Evolutionary conservation across 35 echinoderm and acorn worm species (phyloP).

Genomic region (Strongylocentrotus purpuratus): DNA sequence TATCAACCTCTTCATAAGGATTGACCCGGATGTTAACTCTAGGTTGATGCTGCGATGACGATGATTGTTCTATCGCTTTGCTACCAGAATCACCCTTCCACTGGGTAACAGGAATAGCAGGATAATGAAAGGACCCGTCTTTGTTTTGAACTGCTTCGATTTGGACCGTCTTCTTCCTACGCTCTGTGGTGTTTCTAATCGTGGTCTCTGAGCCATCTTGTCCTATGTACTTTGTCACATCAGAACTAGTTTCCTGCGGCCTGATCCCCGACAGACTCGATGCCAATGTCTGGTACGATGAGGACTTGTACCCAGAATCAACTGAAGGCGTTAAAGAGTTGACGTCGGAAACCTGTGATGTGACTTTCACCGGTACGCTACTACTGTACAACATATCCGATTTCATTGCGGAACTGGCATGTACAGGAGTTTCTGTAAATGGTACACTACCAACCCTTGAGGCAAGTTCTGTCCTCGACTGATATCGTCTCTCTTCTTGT

Average conservation of each 20-base stretch:
- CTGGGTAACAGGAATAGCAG: conserved; percentile 33
- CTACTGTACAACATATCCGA: neutral
- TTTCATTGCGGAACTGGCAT: neutral
- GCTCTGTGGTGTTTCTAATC: conserved; percentile 55
- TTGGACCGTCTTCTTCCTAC: conserved; percentile 50
- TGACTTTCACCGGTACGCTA: neutral
- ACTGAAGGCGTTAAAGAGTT: conserved; percentile 43
- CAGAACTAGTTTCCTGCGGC: conserved; percentile 1
- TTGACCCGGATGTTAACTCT: neutral
- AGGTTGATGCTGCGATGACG: neutral
- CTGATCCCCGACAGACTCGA: neutral
- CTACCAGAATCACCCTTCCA: conserved; percentile 21
- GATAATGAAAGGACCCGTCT: conserved; percentile 22
- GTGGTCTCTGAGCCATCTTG: conserved; percentile 57
- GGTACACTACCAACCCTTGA: neutral
- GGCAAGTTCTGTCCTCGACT: conserved; percentile 8
- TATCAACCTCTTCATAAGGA: conserved; percentile 26
- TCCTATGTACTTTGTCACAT: conserved; percentile 9
- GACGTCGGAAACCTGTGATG: neutral
- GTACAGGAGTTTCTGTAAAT: neutral
- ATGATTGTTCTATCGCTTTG: conserved; percentile 19
- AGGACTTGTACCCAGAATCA: conserved; percentile 69
- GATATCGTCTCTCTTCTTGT: neutral
- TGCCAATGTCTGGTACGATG: conserved; percentile 36
- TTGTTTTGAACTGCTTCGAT: conserved; percentile 17